A percentile compares a stretch with the other conserved stretches of the same genome.
Evolutionary conservation across 2,888 invertebrate genomes (phyloP).

Genomic region (Ceramica pisi): DNA sequence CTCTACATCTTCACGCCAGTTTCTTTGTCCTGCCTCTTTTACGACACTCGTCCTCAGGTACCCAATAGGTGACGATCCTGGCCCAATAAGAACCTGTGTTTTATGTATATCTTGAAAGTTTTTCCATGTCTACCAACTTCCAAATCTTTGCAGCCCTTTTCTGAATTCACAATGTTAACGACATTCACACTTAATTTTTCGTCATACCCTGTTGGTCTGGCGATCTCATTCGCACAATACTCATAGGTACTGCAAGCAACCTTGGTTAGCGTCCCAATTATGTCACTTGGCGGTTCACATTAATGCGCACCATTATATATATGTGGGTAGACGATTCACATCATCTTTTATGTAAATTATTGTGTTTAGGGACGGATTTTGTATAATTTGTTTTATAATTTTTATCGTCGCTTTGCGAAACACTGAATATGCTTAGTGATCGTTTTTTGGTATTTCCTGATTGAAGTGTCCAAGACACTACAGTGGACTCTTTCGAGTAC

Average conservation of each 20-base stretch:
- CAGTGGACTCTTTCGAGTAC: no score
- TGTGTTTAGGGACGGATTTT: background rate
- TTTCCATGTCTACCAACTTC: background rate
- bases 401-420: no score
- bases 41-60: no score
- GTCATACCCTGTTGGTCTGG: slow-evolving; percentile 39
- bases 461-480: no score
- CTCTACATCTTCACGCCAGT: no score
- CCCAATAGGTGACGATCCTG: no score
- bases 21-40: no score
- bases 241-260: slow-evolving; percentile 26
- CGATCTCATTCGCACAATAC: slow-evolving; percentile 18
- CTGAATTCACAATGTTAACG: background rate
- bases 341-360: slow-evolving; percentile 10
- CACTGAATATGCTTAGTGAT: no score
- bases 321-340: slow-evolving; percentile 5
- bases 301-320: slow-evolving; percentile 22
- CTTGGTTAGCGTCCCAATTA: slow-evolving; percentile 56
- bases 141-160: background rate
- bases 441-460: no score
- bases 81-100: no score
- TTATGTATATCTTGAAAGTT: background rate
- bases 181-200: slow-evolving; percentile 28
- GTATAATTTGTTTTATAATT: no score
- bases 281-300: slow-evolving; percentile 45